Percentiles rank a stretch among this genome's conserved stretches.
Evolutionary conservation across 2,113 vertebrate species (phyloP).

Genomic region (Calyptommatus sinebrachiatus): DNA sequence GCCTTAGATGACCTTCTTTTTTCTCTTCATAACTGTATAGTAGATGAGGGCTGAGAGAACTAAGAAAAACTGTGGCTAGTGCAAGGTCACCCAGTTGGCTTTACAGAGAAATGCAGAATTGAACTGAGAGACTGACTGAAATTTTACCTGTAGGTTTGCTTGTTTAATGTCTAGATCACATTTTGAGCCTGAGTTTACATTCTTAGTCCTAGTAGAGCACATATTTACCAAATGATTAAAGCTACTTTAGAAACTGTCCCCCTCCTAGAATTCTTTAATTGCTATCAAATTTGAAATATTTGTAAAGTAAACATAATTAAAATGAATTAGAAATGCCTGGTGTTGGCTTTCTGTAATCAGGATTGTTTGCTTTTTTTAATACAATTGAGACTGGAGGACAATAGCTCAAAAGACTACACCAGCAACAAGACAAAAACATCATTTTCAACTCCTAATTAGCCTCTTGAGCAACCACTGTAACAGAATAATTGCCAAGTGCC

Average conservation of each 20-base stretch:
- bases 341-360: background rate
- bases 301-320: conserved; percentile 17
- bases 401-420: conserved; percentile 11
- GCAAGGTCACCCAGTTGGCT: background rate
- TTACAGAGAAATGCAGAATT: background rate
- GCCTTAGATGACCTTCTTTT: too few species aligned
- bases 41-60: too few species aligned
- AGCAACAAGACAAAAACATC: conserved; percentile 16
- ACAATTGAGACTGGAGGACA: conserved; percentile 9
- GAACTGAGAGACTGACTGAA: background rate
- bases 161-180: too few species aligned
- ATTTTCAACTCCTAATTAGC: conserved; percentile 31
- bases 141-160: background rate
- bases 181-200: background rate
- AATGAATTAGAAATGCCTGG: conserved; percentile 11
- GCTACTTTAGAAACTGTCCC: background rate
- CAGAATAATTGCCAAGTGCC: conserved; percentile 21
- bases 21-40: too few species aligned
- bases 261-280: background rate
- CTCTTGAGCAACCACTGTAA: conserved; percentile 22
- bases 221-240: background rate
- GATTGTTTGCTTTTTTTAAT: conserved; percentile 34
- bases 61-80: too few species aligned
- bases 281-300: background rate
- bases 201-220: background rate